These are phyloP conservation scores for Diorhabda carinulata DNA, from an alignment of 1,140 invertebrate species.

Conservation along the genomic window DNA sequence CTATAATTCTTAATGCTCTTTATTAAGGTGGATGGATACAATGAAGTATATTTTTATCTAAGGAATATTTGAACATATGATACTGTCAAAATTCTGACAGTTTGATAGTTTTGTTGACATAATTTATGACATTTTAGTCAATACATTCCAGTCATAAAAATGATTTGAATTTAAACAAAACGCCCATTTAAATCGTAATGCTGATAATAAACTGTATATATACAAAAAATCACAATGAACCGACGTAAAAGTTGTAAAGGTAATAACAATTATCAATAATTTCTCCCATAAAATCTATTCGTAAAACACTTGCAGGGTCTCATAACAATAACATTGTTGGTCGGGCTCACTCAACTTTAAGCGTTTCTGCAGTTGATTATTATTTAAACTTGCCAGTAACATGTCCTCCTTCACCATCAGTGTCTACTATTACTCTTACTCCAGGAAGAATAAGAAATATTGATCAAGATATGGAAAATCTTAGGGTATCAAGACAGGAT, in stretches of 20 bases:
- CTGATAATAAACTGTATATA: not conserved
- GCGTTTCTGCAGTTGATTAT: conserved; percentile 45
- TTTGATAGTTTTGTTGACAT: too few species aligned
- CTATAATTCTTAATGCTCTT: too few species aligned
- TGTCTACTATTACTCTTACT: conserved; percentile 63
- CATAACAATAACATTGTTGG: conserved; percentile 25
- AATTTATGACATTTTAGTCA: not conserved
- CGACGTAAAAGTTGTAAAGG: conserved; percentile 2
- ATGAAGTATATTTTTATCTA: too few species aligned
- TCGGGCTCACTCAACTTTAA: conserved; percentile 42
- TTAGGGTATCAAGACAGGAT: conserved; percentile 73
- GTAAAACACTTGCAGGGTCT: conserved; percentile 8
- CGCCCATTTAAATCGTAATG: not conserved
- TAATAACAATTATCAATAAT: not conserved
- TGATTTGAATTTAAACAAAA: not conserved
- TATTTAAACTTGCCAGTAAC: conserved; percentile 40
- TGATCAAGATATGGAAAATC: conserved; percentile 77
- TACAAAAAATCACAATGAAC: not conserved
- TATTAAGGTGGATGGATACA: too few species aligned
- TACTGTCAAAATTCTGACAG: too few species aligned
- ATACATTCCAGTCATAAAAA: not conserved
- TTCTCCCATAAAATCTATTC: not conserved
- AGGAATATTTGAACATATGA: too few species aligned
- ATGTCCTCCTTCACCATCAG: conserved; percentile 42
- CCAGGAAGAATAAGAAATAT: conserved; percentile 72